These are phyloP conservation scores for Lordiphosa clarofinis DNA, from an alignment of 1,140 invertebrate genomes.

Conservation along the genomic window DNA sequence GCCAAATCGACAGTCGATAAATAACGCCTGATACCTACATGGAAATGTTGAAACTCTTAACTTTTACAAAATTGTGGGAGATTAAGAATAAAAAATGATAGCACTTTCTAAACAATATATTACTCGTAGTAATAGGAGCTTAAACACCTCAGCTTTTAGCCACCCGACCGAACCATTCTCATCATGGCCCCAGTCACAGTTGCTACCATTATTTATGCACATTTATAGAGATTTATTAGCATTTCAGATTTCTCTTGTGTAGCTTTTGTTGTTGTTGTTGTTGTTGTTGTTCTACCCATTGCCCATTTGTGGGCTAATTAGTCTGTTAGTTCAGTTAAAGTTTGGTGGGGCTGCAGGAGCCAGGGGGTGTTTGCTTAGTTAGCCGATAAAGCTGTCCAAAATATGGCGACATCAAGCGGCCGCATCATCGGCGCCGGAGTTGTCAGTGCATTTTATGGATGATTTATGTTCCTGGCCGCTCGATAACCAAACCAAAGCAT, in stretches of 20 bases:
- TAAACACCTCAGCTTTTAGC: not conserved
- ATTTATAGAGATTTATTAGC: slow-evolving; percentile 7
- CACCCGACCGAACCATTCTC: too few relatives aligned
- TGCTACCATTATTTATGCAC: slow-evolving; percentile 22
- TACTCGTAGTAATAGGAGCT: too few relatives aligned
- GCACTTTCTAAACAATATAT: too few relatives aligned
- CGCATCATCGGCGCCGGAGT: slow-evolving; percentile 35
- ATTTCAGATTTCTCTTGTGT: not conserved
- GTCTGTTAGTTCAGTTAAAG: slow-evolving; percentile 23
- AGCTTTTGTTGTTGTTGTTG: slow-evolving; percentile 8
- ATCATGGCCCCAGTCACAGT: not conserved
- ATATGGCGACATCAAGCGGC: slow-evolving; percentile 12
- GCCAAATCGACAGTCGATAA: too few relatives aligned
- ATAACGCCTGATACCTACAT: too few relatives aligned
- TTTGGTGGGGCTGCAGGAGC: not conserved
- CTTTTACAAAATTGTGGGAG: too few relatives aligned
- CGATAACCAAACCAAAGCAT: slow-evolving; percentile 35
- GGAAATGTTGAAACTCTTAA: too few relatives aligned
- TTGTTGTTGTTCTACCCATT: too few relatives aligned
- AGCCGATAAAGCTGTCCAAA: not conserved
- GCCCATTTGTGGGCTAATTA: slow-evolving; percentile 49
- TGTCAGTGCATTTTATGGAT: slow-evolving; percentile 35
- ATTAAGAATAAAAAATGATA: too few relatives aligned
- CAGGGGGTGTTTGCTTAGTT: too few relatives aligned
- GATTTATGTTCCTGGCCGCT: slow-evolving; percentile 28